Conservation (phyloP, 37 sponge, comb jelly and placozoan genomes). For the Cladorhizidae sp. region DNA sequence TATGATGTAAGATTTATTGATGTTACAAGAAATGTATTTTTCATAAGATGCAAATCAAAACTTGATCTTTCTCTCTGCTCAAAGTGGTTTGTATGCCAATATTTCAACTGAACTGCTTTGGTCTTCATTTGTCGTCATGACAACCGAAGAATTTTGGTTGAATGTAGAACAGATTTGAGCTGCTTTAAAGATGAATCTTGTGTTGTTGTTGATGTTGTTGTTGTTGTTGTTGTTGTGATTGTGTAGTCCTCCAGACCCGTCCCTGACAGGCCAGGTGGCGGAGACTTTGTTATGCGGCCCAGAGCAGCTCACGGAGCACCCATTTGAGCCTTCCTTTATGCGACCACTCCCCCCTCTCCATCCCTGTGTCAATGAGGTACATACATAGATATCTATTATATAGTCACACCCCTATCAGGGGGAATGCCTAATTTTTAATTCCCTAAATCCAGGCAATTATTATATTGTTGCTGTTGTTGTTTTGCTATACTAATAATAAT, state of each 20-base stretch:
- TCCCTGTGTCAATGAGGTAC: constrained; percentile 74
- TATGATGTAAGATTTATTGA: too few species aligned
- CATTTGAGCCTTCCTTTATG: constrained; percentile 85
- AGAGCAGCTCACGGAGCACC: constrained; percentile 30
- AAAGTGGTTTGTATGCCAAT: too few species aligned
- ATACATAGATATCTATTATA: too few species aligned
- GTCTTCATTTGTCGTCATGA: too few species aligned
- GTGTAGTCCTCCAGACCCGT: constrained; percentile 29
- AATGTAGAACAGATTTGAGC: not conserved
- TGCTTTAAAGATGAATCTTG: not conserved
- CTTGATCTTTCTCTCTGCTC: too few species aligned
- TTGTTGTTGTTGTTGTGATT: not conserved
- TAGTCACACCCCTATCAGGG: too few species aligned
- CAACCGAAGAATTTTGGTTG: not conserved
- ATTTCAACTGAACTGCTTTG: too few species aligned
- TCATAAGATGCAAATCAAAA: too few species aligned
- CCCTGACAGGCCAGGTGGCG: constrained; percentile 40
- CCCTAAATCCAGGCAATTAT: too few species aligned
- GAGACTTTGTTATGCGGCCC: constrained; percentile 51
- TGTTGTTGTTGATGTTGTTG: not conserved
- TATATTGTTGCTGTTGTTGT: too few species aligned
- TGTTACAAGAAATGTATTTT: not conserved
- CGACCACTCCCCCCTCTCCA: constrained; percentile 91
- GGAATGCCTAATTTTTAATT: too few species aligned
- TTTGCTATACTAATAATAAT: too few species aligned